Evolutionary conservation across 2,888 invertebrate species (phyloP).

Genomic region (Phaonia tiefii): DNA sequence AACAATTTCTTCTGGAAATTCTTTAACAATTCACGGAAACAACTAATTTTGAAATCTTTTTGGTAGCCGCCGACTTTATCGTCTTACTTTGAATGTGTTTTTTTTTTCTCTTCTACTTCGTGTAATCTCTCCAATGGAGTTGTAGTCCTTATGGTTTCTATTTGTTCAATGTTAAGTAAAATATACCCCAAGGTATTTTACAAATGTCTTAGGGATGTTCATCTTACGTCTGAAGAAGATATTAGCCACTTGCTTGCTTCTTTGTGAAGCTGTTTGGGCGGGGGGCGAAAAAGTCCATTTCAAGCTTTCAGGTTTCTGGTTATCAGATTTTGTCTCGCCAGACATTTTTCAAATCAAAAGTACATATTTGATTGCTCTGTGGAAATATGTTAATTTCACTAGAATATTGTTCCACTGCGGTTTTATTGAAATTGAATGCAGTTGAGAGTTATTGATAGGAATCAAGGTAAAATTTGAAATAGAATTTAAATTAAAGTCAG

Average conservation of each 20-base stretch:
- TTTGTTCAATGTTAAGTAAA: constrained; percentile 45
- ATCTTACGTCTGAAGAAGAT: constrained; percentile 45
- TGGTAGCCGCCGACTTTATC: not conserved
- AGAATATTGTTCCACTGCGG: not conserved
- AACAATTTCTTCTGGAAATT: constrained; percentile 45
- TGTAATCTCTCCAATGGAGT: constrained; percentile 51
- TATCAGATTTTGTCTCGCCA: constrained; percentile 64
- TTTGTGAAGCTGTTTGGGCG: constrained; percentile 33
- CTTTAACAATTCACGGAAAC: constrained; percentile 57
- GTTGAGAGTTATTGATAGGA: not conserved
- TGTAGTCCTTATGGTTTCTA: constrained; percentile 63
- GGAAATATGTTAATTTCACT: constrained; percentile 60
- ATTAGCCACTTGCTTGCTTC: constrained; percentile 60
- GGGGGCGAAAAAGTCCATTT: constrained; percentile 52
- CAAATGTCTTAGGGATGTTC: constrained; percentile 28
- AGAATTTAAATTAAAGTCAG: too few species aligned
- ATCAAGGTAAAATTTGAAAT: too few species aligned
- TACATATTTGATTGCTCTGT: constrained; percentile 41
- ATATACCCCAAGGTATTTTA: constrained; percentile 57
- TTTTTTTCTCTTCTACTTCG: not conserved
- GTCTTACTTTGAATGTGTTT: constrained; percentile 17
- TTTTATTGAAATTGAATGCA: not conserved
- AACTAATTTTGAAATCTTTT: constrained; percentile 62
- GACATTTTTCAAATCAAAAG: constrained; percentile 62
- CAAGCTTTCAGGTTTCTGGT: constrained; percentile 27